These are phyloP conservation scores for Sitta carolinensis DNA, from an alignment of 2,797 vertebrate genomes.

Conservation along the genomic window DNA sequence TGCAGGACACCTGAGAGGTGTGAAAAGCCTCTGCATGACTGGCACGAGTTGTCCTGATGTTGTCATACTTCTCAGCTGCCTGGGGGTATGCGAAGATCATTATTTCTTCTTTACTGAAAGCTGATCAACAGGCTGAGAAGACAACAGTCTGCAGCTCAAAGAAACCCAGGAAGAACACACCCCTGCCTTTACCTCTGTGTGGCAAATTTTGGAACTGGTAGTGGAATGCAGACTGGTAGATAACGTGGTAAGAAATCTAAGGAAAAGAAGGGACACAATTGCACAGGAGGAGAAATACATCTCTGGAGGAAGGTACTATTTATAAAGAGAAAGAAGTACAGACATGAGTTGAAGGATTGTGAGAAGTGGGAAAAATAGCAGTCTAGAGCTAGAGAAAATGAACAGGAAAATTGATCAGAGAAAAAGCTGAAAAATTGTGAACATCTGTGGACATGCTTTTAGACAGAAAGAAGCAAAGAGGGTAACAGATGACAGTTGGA, in stretches of 20 bases:
- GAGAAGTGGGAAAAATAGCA: background rate
- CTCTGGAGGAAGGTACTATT: background rate
- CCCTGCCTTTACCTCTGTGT: background rate
- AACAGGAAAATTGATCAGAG: conserved; percentile 52
- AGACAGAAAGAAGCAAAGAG: conserved; percentile 1
- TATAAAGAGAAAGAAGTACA: background rate
- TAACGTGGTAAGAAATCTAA: background rate
- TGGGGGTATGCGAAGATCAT: background rate
- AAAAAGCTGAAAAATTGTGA: conserved; percentile 43
- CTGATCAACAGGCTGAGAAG: background rate
- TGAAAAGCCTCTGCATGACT: background rate
- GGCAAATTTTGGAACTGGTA: background rate
- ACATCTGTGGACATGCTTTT: conserved; percentile 3
- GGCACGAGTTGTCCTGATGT: background rate
- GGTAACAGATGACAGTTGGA: background rate
- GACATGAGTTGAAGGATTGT: background rate
- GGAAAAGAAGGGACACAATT: background rate
- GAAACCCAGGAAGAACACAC: background rate
- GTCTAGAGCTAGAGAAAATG: conserved; percentile 24
- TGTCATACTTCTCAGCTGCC: background rate
- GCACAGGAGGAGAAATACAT: background rate
- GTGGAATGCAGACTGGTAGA: background rate
- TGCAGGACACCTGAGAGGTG: background rate
- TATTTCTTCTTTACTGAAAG: background rate
- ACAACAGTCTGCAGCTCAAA: background rate